phyloP scores from a whole-genome alignment of 2,888 invertebrate genomes.

The Sarcophaga carnaria region DNA sequence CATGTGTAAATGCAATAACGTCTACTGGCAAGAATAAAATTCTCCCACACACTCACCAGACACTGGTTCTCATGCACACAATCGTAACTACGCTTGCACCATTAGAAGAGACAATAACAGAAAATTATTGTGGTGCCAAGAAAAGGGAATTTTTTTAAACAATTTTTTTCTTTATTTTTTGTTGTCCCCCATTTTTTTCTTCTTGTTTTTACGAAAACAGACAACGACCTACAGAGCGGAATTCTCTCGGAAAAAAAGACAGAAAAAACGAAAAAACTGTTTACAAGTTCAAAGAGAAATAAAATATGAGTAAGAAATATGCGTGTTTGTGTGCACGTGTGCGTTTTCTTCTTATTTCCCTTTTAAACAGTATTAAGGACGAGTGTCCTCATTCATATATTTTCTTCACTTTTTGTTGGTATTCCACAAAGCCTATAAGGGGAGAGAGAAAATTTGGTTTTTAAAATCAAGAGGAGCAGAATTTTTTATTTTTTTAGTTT shows the following conservation, averaged over 20 bases:
- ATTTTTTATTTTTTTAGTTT: too few species aligned
- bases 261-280: slow-evolving; percentile 72
- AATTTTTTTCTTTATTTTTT: slow-evolving; percentile 4
- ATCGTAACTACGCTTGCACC: background rate
- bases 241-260: slow-evolving; percentile 56
- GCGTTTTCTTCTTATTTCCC: background rate
- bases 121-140: slow-evolving; percentile 34
- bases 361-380: background rate
- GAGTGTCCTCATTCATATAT: too few species aligned
- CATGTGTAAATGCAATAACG: background rate
- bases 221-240: slow-evolving; percentile 67
- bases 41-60: background rate
- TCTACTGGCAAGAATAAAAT: slow-evolving; percentile 46
- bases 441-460: too few species aligned
- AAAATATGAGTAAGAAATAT: background rate
- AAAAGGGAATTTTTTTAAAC: slow-evolving; percentile 30
- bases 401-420: too few species aligned
- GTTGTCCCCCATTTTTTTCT: background rate
- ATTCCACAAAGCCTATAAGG: too few species aligned
- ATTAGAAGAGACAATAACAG: background rate
- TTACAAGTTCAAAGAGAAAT: slow-evolving; percentile 74
- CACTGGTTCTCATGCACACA: background rate
- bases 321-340: background rate
- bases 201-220: slow-evolving; percentile 27
- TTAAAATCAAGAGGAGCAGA: too few species aligned